A percentile compares a stretch with the other conserved stretches of the same genome.
phyloP scores from a whole-genome alignment of 2,888 invertebrate species.

The Diabrotica balteata region DNA sequence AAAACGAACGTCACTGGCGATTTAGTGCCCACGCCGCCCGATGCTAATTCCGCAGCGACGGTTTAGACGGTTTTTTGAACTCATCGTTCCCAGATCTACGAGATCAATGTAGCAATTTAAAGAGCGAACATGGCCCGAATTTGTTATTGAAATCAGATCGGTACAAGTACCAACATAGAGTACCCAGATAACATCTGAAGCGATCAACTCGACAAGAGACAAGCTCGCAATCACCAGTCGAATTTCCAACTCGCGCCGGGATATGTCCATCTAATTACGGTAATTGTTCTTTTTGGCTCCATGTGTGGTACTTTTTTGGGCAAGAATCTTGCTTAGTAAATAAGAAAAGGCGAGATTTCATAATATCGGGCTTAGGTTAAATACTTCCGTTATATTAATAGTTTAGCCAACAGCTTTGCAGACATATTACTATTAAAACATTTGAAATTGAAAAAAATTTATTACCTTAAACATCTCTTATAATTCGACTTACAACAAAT shows the following conservation, averaged over 20 bases:
- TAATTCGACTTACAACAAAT: too few relatives aligned
- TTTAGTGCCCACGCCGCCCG: slow-evolving; percentile 43
- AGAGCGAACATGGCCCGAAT: slow-evolving; percentile 53
- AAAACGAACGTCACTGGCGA: slow-evolving; percentile 10
- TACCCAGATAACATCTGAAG: slow-evolving; percentile 43
- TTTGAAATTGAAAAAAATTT: too few relatives aligned
- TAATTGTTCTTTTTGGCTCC: slow-evolving; percentile 21
- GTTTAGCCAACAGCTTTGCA: too few relatives aligned
- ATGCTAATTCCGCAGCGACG: slow-evolving; percentile 42
- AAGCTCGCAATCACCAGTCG: slow-evolving; percentile 24
- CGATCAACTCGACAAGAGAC: slow-evolving; percentile 32
- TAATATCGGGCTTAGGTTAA: too few relatives aligned
- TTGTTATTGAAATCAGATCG: slow-evolving; percentile 56
- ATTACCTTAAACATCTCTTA: too few relatives aligned
- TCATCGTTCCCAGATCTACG: slow-evolving; percentile 42
- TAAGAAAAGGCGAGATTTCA: background rate
- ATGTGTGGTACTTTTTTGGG: slow-evolving; percentile 15
- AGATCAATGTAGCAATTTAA: slow-evolving; percentile 49
- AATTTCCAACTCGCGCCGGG: slow-evolving; percentile 13
- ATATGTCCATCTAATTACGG: slow-evolving; percentile 21
- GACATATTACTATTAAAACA: too few relatives aligned
- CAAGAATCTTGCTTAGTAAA: slow-evolving; percentile 1
- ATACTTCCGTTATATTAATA: too few relatives aligned
- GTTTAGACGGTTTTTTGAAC: slow-evolving; percentile 43
- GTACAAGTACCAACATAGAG: slow-evolving; percentile 41